Conservation (phyloP, 2,888 invertebrate species). For the Macroteleia sp. region DNA sequence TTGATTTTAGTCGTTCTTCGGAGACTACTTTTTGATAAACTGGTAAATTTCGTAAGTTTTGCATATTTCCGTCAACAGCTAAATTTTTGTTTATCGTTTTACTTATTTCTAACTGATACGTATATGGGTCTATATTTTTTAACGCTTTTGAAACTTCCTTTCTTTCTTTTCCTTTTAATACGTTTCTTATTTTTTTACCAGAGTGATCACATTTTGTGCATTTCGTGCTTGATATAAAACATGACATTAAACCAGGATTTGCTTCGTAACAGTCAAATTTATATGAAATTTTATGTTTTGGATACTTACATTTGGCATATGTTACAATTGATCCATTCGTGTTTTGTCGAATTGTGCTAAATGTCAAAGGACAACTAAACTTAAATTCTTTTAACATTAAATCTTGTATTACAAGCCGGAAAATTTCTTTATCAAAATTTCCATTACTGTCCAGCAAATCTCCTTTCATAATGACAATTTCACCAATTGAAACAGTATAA, state of each 20-base stretch:
- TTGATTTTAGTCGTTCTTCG: no score
- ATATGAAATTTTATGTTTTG: background rate
- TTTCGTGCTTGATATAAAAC: background rate
- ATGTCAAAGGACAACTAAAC: background rate
- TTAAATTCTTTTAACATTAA: background rate
- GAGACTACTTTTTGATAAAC: no score
- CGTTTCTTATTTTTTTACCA: background rate
- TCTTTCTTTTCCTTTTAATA: background rate
- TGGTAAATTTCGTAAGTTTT: no score
- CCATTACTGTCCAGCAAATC: background rate
- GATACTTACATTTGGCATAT: background rate
- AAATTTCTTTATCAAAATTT: background rate
- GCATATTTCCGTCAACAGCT: no score
- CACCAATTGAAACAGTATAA: no score
- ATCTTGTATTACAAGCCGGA: background rate
- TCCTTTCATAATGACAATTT: background rate
- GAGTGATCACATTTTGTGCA: background rate
- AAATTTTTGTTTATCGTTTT: no score
- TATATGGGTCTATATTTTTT: no score
- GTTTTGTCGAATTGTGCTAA: background rate
- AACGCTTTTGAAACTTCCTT: no score
- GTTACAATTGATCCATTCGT: background rate
- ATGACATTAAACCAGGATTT: background rate
- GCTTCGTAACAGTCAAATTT: background rate
- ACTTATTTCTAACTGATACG: no score